phyloP scores from a whole-genome alignment of 2,113 vertebrate genomes.

The Elgaria multicarinata region DNA sequence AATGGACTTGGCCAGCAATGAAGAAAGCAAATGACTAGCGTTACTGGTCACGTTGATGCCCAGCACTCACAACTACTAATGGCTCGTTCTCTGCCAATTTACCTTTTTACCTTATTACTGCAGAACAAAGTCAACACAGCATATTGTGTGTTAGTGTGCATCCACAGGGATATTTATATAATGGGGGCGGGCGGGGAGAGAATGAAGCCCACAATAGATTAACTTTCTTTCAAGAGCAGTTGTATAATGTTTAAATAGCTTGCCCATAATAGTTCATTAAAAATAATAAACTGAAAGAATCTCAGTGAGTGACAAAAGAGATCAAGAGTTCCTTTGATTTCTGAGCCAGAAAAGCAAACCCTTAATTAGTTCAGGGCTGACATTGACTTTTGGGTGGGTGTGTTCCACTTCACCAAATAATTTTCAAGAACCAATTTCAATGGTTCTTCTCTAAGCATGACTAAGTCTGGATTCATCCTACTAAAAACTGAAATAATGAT shows the following conservation, averaged over 20 bases:
- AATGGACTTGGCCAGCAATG: neutral
- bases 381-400: neutral
- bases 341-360: too few relatives aligned
- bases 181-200: neutral
- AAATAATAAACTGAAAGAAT: neutral
- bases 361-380: neutral
- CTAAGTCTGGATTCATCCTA: neutral
- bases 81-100: neutral
- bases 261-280: neutral
- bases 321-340: too few relatives aligned
- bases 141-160: neutral
- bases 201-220: neutral
- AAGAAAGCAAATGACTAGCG: neutral
- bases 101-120: constrained; percentile 10
- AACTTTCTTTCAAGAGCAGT: neutral
- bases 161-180: neutral
- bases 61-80: neutral
- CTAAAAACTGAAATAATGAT: neutral
- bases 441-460: neutral
- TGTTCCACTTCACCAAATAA: neutral
- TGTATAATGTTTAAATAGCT: neutral
- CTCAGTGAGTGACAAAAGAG: neutral
- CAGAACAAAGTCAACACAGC: neutral
- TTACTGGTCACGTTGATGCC: too few relatives aligned
- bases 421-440: neutral